phyloP scores from a whole-genome alignment of 2,888 invertebrate genomes.

The Halictus quadricinctus region DNA sequence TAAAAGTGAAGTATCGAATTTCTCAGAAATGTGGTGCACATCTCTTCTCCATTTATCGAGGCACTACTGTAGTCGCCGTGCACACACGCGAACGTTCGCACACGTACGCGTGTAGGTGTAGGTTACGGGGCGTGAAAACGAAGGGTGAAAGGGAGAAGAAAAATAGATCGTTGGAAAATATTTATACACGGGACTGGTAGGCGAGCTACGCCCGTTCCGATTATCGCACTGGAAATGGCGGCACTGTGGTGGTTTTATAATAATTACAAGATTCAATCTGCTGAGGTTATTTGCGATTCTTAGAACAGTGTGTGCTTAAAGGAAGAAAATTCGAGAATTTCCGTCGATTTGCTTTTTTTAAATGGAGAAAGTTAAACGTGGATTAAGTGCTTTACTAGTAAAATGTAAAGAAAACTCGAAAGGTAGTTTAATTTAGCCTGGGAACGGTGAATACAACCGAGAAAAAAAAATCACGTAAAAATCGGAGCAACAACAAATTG shows the following conservation, averaged over 20 bases:
- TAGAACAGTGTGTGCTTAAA: too few relatives aligned
- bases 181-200: conserved; percentile 38
- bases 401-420: too few relatives aligned
- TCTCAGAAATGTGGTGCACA: neutral
- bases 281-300: too few relatives aligned
- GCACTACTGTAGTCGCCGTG: neutral
- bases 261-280: too few relatives aligned
- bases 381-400: neutral
- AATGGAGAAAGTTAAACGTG: neutral
- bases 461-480: neutral
- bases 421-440: neutral
- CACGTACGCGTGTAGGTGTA: neutral
- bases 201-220: conserved; percentile 19
- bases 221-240: conserved; percentile 9
- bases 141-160: conserved; percentile 30
- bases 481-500: neutral
- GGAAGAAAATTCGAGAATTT: neutral
- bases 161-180: conserved; percentile 53
- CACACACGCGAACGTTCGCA: neutral
- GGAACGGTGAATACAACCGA: neutral
- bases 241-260: too few relatives aligned
- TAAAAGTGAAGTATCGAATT: neutral
- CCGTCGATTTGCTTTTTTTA: neutral
- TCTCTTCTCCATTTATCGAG: neutral
- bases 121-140: conserved; percentile 28